A percentile compares a stretch with the other conserved stretches of the same genome.
Conservation (phyloP, 2,113 vertebrate species). For the Burhinus oedicnemus region DNA sequence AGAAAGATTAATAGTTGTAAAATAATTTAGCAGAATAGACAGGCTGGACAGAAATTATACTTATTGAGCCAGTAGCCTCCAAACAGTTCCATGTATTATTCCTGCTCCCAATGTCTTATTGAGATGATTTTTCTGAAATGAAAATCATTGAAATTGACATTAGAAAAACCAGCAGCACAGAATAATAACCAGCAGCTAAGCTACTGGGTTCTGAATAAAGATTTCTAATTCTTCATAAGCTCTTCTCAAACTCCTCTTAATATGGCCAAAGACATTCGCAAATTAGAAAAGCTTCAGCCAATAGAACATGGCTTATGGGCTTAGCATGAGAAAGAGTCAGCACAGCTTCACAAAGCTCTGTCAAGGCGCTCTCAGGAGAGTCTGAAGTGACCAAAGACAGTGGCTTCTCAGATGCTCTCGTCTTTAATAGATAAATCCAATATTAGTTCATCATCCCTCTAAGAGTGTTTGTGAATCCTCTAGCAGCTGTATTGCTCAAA, state of each 20-base stretch:
- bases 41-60: neutral
- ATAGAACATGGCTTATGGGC: neutral
- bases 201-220: neutral
- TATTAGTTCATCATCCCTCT: neutral
- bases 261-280: slow-evolving; percentile 9
- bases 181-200: slow-evolving; percentile 35
- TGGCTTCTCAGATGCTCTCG: neutral
- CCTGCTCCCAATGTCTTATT: neutral
- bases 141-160: slow-evolving; percentile 24
- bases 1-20: neutral
- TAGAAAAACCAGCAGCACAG: neutral
- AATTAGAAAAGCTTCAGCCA: slow-evolving; percentile 11
- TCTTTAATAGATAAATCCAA: neutral
- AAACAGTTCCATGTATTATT: neutral
- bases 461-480: neutral
- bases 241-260: slow-evolving; percentile 29
- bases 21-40: neutral
- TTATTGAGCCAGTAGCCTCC: neutral
- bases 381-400: neutral
- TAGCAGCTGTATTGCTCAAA: neutral
- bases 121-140: neutral
- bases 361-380: neutral
- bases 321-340: neutral
- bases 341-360: neutral
- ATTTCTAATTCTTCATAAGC: slow-evolving; percentile 29